Percentiles rank a stretch among this genome's conserved stretches.
Evolutionary conservation across 1,140 invertebrate species (phyloP).

Genomic region (Heliconius melpomene): DNA sequence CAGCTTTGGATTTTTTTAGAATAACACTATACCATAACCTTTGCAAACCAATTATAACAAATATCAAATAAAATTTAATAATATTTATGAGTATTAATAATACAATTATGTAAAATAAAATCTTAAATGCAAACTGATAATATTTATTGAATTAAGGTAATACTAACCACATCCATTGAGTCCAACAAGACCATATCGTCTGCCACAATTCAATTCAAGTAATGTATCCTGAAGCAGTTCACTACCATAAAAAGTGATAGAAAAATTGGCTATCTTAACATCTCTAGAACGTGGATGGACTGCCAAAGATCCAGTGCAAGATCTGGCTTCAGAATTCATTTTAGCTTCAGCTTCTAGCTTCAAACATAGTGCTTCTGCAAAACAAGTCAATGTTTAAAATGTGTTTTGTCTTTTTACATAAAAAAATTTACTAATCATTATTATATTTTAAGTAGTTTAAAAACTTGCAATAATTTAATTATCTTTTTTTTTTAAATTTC

Average conservation of each 20-base stretch:
- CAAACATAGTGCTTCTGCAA: conserved; percentile 90
- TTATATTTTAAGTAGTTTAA: neutral
- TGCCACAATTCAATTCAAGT: conserved; percentile 97
- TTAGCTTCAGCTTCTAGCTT: conserved; percentile 95
- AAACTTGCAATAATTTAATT: neutral
- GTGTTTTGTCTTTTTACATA: neutral
- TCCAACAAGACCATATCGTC: conserved; percentile 98
- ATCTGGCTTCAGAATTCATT: conserved; percentile 95
- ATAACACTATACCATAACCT: too few species aligned
- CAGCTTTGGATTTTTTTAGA: too few species aligned
- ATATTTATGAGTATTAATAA: too few species aligned
- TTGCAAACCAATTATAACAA: too few species aligned
- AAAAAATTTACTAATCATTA: neutral
- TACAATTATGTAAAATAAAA: too few species aligned
- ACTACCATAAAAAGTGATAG: conserved; percentile 98
- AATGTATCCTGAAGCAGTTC: conserved; percentile 98
- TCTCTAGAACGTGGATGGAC: conserved; percentile 97
- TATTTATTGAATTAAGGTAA: neutral
- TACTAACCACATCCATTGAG: conserved; percentile 95
- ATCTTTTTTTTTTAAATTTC: too few species aligned
- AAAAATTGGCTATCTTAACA: conserved; percentile 98
- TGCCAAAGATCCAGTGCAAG: conserved; percentile 96
- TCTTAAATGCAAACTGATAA: too few species aligned
- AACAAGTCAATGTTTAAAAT: neutral
- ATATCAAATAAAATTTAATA: too few species aligned